Conservation (phyloP, 2,888 invertebrate genomes). For the Phortica okadai region DNA sequence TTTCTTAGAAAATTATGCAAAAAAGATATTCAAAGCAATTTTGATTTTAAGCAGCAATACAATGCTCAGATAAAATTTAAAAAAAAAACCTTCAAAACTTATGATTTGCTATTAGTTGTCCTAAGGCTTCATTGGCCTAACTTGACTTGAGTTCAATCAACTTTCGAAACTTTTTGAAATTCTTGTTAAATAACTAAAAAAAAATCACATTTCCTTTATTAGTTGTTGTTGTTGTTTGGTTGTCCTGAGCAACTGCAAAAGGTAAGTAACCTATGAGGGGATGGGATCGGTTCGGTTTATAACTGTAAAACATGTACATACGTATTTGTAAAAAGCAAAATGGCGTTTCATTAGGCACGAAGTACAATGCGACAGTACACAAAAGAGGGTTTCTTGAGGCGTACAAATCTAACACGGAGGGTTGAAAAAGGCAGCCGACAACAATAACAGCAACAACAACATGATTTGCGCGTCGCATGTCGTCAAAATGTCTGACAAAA, state of each 20-base stretch:
- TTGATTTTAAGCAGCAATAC: neutral
- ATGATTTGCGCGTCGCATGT: neutral
- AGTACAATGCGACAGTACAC: neutral
- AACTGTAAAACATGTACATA: neutral
- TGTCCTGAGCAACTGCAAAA: neutral
- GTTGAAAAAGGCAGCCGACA: neutral
- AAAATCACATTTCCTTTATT: neutral
- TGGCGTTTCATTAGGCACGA: neutral
- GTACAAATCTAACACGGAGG: neutral
- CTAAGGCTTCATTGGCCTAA: no score
- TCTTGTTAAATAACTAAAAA: neutral
- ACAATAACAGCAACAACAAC: neutral
- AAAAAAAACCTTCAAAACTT: no score
- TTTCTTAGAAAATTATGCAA: conserved; percentile 5
- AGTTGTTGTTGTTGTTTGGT: neutral
- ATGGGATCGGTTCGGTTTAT: neutral
- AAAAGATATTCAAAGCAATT: neutral
- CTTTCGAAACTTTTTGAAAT: neutral
- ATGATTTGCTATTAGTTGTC: no score
- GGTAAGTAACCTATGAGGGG: conserved; percentile 17
- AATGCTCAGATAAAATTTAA: no score
- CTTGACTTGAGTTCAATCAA: neutral
- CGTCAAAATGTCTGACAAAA: conserved; percentile 24
- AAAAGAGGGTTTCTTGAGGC: neutral
- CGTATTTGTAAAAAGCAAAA: neutral